Evolutionary conservation across 2,797 vertebrate genomes (phyloP).

Genomic region (Coluber constrictor): DNA sequence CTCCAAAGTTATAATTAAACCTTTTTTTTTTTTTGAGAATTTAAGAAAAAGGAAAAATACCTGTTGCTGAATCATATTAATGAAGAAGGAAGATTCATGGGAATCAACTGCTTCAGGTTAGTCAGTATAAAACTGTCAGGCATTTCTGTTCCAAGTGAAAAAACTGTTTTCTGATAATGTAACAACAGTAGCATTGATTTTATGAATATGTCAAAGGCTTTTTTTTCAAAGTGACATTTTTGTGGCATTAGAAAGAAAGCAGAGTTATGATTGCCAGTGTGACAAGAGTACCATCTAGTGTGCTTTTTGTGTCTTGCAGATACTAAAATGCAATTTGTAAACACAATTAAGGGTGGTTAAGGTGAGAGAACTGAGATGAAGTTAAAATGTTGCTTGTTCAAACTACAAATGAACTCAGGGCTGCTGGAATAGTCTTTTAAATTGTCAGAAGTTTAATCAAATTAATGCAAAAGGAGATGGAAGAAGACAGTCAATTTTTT

Average conservation of each 20-base stretch:
- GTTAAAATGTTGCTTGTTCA: neutral
- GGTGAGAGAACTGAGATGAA: neutral
- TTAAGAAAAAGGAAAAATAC: neutral
- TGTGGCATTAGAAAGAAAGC: neutral
- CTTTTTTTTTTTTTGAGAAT: neutral
- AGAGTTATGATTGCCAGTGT: rapidly evolving
- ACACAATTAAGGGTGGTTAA: neutral
- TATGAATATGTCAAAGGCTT: rapidly evolving
- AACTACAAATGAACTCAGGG: neutral
- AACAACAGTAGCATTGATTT: rapidly evolving
- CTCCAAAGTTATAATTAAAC: neutral
- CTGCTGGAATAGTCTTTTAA: neutral
- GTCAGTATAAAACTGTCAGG: rapidly evolving
- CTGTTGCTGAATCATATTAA: rapidly evolving
- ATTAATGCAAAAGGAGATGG: neutral
- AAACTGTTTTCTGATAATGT: rapidly evolving
- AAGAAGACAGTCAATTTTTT: neutral
- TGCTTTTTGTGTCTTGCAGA: rapidly evolving
- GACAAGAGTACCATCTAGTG: slow-evolving; percentile 63
- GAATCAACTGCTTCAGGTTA: rapidly evolving
- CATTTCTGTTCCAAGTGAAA: neutral
- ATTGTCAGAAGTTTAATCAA: neutral
- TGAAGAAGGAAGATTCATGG: neutral
- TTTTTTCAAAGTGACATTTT: neutral
- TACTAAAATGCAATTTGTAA: slow-evolving; percentile 32